phyloP scores from a whole-genome alignment of 2,113 vertebrate species.

The Panthera uncia region DNA sequence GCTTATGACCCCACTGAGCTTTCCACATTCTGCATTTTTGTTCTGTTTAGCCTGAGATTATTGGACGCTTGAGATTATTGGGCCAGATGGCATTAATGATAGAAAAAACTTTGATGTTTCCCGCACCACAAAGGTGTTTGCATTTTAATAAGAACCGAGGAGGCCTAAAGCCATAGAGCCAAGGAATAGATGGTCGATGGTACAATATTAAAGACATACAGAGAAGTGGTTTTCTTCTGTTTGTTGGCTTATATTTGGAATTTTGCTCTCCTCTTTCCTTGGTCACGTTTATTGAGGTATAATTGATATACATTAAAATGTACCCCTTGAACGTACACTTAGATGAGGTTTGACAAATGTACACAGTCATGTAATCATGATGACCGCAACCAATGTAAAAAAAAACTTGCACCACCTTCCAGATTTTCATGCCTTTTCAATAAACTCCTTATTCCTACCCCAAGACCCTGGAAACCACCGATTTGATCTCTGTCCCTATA shows the following conservation, averaged over 20 bases:
- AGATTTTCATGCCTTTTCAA: background rate
- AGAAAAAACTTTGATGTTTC: background rate
- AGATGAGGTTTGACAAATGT: background rate
- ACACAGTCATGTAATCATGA: background rate
- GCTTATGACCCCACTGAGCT: background rate
- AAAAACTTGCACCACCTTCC: background rate
- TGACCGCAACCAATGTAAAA: background rate
- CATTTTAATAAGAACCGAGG: background rate
- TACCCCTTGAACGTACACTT: background rate
- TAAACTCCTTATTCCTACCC: background rate
- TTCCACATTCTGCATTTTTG: background rate
- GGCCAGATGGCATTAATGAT: background rate
- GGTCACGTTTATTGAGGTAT: background rate
- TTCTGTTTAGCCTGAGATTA: accelerated
- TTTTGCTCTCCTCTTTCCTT: background rate
- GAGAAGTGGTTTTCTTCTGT: background rate
- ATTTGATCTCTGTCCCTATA: background rate
- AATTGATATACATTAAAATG: background rate
- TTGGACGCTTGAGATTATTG: background rate
- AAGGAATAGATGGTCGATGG: accelerated
- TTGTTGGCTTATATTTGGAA: background rate
- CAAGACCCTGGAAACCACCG: background rate
- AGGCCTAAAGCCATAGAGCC: background rate
- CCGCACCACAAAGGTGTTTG: background rate
- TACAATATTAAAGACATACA: accelerated